Evolutionary conservation across 2,888 invertebrate species (phyloP).

Genomic region (Trachelus troglodyta): DNA sequence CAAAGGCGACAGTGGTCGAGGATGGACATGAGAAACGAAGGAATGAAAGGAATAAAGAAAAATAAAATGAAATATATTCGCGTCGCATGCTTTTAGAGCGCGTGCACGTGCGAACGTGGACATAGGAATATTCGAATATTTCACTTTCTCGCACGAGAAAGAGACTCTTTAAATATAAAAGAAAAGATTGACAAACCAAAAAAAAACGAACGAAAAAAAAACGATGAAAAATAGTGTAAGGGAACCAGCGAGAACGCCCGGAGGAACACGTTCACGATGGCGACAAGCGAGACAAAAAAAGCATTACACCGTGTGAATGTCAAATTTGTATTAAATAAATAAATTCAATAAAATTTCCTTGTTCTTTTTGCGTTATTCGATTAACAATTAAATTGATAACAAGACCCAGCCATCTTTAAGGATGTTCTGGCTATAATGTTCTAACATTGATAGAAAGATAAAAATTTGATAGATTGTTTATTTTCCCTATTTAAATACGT

Average conservation of each 20-base stretch:
- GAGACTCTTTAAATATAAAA: conserved; percentile 1
- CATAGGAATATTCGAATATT: neutral
- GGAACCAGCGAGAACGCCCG: neutral
- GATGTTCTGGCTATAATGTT: too few species aligned
- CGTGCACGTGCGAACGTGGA: neutral
- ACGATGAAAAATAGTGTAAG: neutral
- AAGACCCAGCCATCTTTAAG: neutral
- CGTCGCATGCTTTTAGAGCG: neutral
- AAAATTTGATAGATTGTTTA: too few species aligned
- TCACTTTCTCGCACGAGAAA: neutral
- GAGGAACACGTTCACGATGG: neutral
- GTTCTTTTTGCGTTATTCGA: conserved; percentile 7
- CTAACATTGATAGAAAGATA: too few species aligned
- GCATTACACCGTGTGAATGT: conserved; percentile 58
- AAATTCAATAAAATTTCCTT: conserved; percentile 53
- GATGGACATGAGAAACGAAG: neutral
- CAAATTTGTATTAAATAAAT: conserved; percentile 65
- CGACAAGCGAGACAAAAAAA: conserved; percentile 9
- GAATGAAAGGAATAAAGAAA: neutral
- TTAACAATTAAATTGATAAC: neutral
- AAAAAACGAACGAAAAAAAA: neutral
- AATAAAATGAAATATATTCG: neutral
- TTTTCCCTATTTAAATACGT: too few species aligned
- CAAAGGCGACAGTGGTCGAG: neutral
- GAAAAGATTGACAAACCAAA: neutral